Conservation (phyloP, 1,140 invertebrate species). For the Thaumetopoea pityocampa region DNA sequence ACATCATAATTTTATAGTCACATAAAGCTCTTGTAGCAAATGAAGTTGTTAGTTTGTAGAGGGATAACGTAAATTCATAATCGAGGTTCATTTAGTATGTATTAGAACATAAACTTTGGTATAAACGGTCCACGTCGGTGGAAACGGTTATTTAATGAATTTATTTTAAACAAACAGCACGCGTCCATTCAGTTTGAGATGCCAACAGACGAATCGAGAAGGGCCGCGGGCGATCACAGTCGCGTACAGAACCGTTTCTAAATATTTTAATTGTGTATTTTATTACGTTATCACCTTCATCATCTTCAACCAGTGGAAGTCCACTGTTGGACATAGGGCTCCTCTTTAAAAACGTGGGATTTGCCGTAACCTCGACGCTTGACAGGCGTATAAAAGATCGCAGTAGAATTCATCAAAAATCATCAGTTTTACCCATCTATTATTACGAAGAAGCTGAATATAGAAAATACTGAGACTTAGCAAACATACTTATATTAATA, state of each 20-base stretch:
- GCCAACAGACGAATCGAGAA: constrained; percentile 41
- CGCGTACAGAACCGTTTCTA: constrained; percentile 12
- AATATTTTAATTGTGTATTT: constrained; percentile 19
- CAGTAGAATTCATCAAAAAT: no score
- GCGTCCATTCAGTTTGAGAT: constrained; percentile 48
- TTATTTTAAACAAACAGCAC: constrained; percentile 46
- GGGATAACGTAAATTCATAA: background rate
- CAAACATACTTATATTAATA: no score
- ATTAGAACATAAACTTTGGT: constrained; percentile 11
- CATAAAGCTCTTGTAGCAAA: background rate
- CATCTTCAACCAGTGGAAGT: no score
- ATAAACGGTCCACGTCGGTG: constrained; percentile 10
- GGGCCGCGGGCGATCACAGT: constrained; percentile 21
- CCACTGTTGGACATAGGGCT: no score
- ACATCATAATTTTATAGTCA: constrained; percentile 4
- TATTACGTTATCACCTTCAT: background rate
- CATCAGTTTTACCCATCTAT: no score
- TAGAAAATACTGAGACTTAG: no score
- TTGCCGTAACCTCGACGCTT: no score
- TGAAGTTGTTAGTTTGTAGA: constrained; percentile 2
- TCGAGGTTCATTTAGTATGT: constrained; percentile 1
- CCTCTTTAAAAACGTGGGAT: no score
- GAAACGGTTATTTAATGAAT: constrained; percentile 41
- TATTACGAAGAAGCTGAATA: no score
- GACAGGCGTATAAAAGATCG: no score